A percentile compares a stretch with the other conserved stretches of the same genome.
phyloP scores from a whole-genome alignment of 2,113 vertebrate genomes.

The Vulpes vulpes region DNA sequence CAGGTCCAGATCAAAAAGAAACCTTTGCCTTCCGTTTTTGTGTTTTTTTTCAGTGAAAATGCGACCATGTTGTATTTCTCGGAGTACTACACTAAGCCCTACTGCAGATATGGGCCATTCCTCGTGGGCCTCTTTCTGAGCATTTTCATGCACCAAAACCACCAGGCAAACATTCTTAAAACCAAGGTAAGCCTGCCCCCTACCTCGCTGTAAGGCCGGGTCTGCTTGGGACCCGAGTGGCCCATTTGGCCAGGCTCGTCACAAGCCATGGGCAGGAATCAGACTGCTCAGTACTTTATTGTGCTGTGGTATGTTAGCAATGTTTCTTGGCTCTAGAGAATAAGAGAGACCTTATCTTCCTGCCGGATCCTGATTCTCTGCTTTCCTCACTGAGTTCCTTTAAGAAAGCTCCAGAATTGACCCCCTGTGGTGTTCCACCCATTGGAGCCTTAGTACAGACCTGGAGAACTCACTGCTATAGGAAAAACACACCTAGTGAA shows the following conservation, averaged over 20 bases:
- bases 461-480: neutral
- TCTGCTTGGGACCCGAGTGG: neutral
- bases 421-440: neutral
- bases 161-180: slow-evolving; percentile 84
- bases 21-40: neutral
- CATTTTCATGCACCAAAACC: slow-evolving; percentile 86
- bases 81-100: slow-evolving; percentile 92
- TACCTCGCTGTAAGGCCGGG: neutral
- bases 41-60: slow-evolving; percentile 83
- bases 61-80: slow-evolving; percentile 84
- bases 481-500: neutral
- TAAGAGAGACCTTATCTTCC: neutral
- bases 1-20: neutral
- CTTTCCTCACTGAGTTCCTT: neutral
- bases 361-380: neutral
- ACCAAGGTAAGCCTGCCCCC: slow-evolving; percentile 84
- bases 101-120: slow-evolving; percentile 92
- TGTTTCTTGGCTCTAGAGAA: neutral
- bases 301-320: neutral
- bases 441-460: neutral
- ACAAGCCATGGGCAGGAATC: neutral
- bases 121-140: slow-evolving; percentile 90
- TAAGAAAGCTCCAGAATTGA: neutral
- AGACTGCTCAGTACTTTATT: neutral
- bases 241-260: neutral